Conservation (phyloP, 2,797 vertebrate species). For the Myotis myotis region DNA sequence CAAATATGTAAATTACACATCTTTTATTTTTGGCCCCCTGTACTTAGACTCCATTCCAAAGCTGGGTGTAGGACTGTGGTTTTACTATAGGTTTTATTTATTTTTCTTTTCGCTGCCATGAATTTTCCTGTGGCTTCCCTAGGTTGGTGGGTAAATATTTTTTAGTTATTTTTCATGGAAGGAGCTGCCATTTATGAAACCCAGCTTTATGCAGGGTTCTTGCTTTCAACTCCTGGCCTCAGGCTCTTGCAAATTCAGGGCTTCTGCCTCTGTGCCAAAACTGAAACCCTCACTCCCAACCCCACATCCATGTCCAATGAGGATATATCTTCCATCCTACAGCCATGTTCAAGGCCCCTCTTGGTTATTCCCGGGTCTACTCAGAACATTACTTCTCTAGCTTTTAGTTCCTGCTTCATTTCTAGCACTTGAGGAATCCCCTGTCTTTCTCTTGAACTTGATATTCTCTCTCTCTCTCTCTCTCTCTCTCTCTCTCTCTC, state of each 20-base stretch:
- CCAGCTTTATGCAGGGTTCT: neutral
- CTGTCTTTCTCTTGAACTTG: neutral
- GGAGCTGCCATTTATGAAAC: neutral
- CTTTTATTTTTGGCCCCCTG: neutral
- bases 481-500: neutral
- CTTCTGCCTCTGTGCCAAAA: neutral
- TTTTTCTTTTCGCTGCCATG: neutral
- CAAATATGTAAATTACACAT: neutral
- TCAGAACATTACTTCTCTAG: neutral
- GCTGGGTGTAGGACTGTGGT: neutral
- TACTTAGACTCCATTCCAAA: neutral
- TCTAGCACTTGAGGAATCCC: neutral
- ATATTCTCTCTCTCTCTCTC: neutral
- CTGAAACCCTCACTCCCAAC: neutral
- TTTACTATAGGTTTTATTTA: slow-evolving; percentile 9
- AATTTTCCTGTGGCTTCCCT: neutral
- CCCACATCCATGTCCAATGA: neutral
- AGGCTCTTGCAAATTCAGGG: neutral
- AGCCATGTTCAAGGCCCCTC: neutral
- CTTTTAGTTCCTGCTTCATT: neutral
- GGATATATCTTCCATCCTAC: too few relatives aligned
- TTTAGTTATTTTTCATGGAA: neutral
- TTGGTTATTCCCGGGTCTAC: neutral
- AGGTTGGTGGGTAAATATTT: neutral
- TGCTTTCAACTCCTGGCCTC: neutral